Conservation (phyloP, 2,888 invertebrate species). For the Dicyrtomina minuta region DNA sequence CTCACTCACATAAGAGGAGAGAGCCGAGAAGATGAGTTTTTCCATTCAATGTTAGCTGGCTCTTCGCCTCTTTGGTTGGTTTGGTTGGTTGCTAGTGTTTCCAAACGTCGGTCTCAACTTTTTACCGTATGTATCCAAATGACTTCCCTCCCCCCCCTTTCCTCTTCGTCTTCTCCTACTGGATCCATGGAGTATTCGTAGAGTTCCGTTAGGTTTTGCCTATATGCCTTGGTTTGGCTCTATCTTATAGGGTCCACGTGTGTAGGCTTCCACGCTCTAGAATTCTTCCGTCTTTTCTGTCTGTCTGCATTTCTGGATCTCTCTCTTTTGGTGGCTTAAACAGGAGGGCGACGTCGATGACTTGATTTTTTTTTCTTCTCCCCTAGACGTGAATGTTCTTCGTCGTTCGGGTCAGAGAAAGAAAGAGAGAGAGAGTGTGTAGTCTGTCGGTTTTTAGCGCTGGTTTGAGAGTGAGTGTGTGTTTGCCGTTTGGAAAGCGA, state of each 20-base stretch:
- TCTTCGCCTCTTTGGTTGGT: not conserved
- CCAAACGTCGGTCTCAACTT: conserved; percentile 22
- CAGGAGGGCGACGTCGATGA: conserved; percentile 25
- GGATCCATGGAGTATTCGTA: too few species aligned
- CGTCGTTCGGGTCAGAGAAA: not conserved
- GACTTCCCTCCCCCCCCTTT: conserved; percentile 7
- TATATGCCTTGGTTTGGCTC: conserved; percentile 3
- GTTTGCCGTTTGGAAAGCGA: not conserved
- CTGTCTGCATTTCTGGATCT: too few species aligned
- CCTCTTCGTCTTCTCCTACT: too few species aligned
- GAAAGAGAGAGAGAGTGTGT: conserved; percentile 1
- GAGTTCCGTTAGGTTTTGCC: too few species aligned
- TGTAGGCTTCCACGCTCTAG: too few species aligned
- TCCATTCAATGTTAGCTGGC: conserved; percentile 24
- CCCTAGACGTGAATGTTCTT: conserved; percentile 8
- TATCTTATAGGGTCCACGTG: not conserved
- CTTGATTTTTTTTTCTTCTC: conserved; percentile 32
- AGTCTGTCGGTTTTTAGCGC: not conserved
- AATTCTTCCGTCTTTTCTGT: not conserved
- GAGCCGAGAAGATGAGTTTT: conserved; percentile 31
- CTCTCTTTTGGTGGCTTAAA: too few species aligned
- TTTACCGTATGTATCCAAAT: conserved; percentile 25
- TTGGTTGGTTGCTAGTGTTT: conserved; percentile 15
- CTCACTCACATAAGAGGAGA: conserved; percentile 10
- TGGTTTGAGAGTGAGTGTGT: not conserved